Conservation (phyloP, 2,888 invertebrate genomes). For the Drosophila barbarae region DNA sequence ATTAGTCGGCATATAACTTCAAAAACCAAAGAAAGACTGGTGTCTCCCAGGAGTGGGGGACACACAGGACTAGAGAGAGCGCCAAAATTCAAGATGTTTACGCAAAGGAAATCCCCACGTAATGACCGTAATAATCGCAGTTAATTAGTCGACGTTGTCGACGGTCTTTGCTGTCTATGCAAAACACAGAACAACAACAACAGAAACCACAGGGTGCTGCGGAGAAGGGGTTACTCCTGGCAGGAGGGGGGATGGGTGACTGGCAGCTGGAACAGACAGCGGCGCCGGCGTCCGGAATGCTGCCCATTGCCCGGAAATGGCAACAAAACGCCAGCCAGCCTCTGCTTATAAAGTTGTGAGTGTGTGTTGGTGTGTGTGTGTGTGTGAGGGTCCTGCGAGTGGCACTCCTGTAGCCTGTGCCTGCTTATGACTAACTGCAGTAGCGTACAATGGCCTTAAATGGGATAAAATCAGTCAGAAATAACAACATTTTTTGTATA, state of each 20-base stretch:
- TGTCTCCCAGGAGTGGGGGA: background rate
- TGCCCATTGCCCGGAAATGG: slow-evolving; percentile 67
- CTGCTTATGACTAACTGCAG: slow-evolving; percentile 71
- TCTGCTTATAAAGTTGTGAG: slow-evolving; percentile 14
- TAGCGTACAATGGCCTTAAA: slow-evolving; percentile 20
- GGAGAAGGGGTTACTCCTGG: slow-evolving; percentile 4
- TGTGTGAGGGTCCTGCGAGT: slow-evolving; percentile 39
- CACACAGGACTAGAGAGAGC: slow-evolving; percentile 35
- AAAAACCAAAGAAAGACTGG: slow-evolving; percentile 7
- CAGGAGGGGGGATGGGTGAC: slow-evolving; percentile 20
- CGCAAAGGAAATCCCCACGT: slow-evolving; percentile 80
- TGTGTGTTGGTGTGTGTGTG: slow-evolving; percentile 24
- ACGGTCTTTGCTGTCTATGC: slow-evolving; percentile 67
- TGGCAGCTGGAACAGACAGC: slow-evolving; percentile 46
- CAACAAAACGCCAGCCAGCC: slow-evolving; percentile 60
- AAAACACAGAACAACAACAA: slow-evolving; percentile 55
- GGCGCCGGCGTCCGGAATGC: slow-evolving; percentile 48
- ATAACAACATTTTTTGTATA: no score
- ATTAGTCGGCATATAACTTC: slow-evolving; percentile 49
- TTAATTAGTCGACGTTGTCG: slow-evolving; percentile 79
- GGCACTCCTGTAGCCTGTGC: slow-evolving; percentile 28
- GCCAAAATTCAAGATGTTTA: slow-evolving; percentile 78
- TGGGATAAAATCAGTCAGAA: background rate
- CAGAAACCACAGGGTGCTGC: slow-evolving; percentile 15
- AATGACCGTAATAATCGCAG: slow-evolving; percentile 80